Evolutionary conservation across 2,888 invertebrate genomes (phyloP).

Genomic region (Drosophila pullipes): DNA sequence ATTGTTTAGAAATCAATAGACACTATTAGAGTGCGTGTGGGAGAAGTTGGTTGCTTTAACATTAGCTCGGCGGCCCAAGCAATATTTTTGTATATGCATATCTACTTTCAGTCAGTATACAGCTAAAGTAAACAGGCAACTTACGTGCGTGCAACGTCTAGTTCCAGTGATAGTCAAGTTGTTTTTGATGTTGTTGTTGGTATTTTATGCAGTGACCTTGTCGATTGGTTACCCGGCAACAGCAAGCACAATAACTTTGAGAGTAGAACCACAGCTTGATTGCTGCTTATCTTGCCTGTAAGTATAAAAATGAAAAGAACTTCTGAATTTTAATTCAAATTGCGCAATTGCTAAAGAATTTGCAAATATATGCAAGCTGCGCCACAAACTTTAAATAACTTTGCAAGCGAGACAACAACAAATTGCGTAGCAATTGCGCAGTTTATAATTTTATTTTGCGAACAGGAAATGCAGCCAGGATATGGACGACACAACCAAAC

Average conservation of each 20-base stretch:
- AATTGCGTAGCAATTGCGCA: conserved; percentile 7
- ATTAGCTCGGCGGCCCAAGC: background rate
- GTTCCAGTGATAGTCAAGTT: conserved; percentile 19
- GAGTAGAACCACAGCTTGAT: background rate
- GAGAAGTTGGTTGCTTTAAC: background rate
- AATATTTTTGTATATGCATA: background rate
- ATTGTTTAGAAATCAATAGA: conserved; percentile 31
- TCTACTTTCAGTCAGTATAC: background rate
- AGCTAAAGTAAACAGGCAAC: conserved; percentile 3
- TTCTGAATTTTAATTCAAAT: conserved; percentile 6
- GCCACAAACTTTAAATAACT: conserved; percentile 23
- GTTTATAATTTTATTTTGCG: conserved; percentile 11
- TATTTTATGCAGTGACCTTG: conserved; percentile 30
- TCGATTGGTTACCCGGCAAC: conserved; percentile 6
- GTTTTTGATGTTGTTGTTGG: conserved; percentile 1
- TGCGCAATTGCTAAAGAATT: conserved; percentile 9
- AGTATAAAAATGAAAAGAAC: background rate
- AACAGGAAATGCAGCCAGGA: conserved; percentile 28
- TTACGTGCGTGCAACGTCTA: conserved; percentile 43
- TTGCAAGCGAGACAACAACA: background rate
- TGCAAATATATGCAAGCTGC: conserved; percentile 12
- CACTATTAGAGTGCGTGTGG: conserved; percentile 1
- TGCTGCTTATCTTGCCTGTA: background rate
- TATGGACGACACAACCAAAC: background rate
- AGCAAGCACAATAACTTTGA: conserved; percentile 13